phyloP scores from a whole-genome alignment of 2,113 vertebrate species.

The Prinia subflava region DNA sequence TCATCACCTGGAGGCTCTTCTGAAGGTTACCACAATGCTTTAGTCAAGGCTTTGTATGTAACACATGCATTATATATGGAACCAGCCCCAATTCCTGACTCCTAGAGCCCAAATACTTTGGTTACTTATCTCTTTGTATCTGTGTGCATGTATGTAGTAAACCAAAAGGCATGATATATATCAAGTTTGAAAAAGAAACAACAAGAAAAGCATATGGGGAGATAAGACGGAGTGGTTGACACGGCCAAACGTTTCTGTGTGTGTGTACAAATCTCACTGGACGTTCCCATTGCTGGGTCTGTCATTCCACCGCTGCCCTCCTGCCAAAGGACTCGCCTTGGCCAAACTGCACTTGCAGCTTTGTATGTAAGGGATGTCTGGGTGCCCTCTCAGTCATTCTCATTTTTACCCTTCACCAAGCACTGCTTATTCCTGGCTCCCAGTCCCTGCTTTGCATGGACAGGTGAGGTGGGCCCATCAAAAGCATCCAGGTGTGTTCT shows the following conservation, averaged over 20 bases:
- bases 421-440: not conserved
- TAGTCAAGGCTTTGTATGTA: not conserved
- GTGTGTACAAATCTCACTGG: not conserved
- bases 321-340: not conserved
- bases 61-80: not conserved
- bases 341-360: not conserved
- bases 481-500: not conserved
- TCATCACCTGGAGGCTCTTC: not conserved
- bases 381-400: not conserved
- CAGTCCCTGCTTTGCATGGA: not conserved
- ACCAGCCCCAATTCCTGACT: not conserved
- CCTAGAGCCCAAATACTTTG: not conserved
- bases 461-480: not conserved
- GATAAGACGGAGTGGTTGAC: not conserved
- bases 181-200: not conserved
- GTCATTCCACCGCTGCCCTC: not conserved
- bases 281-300: fast-evolving
- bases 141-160: not conserved
- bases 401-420: not conserved
- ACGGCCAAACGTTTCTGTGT: not conserved
- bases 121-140: not conserved
- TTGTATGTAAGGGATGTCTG: not conserved
- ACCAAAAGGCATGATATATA: not conserved
- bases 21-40: not conserved
- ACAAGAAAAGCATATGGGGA: not conserved